Evolutionary conservation across 2,888 invertebrate species (phyloP).

Genomic region (Brenthis hecate): DNA sequence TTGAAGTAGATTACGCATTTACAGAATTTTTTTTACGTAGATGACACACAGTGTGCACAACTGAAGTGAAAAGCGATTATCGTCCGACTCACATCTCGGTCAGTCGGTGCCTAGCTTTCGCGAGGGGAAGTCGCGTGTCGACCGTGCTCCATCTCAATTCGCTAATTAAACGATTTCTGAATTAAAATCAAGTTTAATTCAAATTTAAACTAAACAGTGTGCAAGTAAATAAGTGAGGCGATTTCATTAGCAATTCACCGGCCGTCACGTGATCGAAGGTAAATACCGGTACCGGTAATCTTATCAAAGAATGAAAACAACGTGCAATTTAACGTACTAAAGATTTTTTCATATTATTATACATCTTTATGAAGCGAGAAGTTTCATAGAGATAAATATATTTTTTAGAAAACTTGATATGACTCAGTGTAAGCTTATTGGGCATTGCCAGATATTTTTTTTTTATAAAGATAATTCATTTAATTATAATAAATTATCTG

Average conservation of each 20-base stretch:
- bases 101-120: constrained; percentile 44
- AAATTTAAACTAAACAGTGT: constrained; percentile 23
- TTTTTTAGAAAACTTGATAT: background rate
- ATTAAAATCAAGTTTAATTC: constrained; percentile 38
- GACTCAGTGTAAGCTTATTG: too few relatives aligned
- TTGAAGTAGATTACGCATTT: constrained; percentile 1
- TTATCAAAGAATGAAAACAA: constrained; percentile 26
- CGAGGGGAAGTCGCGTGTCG: constrained; percentile 37
- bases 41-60: constrained; percentile 29
- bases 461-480: too few relatives aligned
- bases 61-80: constrained; percentile 44
- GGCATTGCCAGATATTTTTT: too few relatives aligned
- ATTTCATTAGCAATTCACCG: constrained; percentile 11
- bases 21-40: constrained; percentile 10
- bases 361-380: background rate
- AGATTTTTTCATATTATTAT: background rate
- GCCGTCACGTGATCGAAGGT: constrained; percentile 42
- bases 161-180: constrained; percentile 39
- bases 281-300: constrained; percentile 39
- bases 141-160: constrained; percentile 24
- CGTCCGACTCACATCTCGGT: constrained; percentile 39
- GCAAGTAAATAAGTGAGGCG: constrained; percentile 13
- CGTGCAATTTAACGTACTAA: constrained; percentile 3
- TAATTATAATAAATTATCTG: too few relatives aligned
- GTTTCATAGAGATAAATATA: too few relatives aligned